phyloP scores from a whole-genome alignment of 2,797 vertebrate species.

The Chlorospingus flavigularis region DNA sequence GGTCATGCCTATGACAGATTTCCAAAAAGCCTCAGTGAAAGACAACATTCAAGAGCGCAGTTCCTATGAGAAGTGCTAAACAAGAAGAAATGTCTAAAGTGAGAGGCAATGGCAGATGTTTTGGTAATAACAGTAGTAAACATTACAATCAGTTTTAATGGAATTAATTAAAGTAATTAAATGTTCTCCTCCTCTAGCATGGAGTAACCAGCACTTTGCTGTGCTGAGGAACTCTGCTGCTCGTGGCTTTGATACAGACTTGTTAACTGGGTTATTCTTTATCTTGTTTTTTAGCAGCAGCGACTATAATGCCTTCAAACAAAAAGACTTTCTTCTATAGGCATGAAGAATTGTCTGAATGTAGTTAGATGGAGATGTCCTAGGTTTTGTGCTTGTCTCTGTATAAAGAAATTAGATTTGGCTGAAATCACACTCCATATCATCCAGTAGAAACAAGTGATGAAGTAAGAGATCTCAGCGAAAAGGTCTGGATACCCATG shows the following conservation, averaged over 20 bases:
- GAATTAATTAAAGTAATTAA: background rate
- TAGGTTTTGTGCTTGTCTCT: background rate
- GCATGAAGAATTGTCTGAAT: background rate
- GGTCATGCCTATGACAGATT: background rate
- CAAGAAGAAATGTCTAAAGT: background rate
- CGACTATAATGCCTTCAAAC: background rate
- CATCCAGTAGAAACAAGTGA: background rate
- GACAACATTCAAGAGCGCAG: background rate
- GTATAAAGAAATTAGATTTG: background rate
- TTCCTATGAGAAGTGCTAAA: background rate
- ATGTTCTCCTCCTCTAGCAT: background rate
- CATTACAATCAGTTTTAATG: background rate
- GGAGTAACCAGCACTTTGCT: background rate
- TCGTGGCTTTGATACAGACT: background rate
- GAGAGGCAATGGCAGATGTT: background rate
- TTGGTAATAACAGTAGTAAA: background rate
- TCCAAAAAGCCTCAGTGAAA: background rate
- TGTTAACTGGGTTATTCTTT: background rate
- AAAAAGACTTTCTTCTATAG: background rate
- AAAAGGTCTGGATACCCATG: background rate
- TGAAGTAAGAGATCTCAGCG: background rate
- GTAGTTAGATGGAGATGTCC: background rate
- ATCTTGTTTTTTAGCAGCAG: background rate
- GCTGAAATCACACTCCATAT: background rate
- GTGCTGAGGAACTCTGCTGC: background rate